Evolutionary conservation across 2,888 invertebrate species (phyloP).

Genomic region (Cerastoderma edule): DNA sequence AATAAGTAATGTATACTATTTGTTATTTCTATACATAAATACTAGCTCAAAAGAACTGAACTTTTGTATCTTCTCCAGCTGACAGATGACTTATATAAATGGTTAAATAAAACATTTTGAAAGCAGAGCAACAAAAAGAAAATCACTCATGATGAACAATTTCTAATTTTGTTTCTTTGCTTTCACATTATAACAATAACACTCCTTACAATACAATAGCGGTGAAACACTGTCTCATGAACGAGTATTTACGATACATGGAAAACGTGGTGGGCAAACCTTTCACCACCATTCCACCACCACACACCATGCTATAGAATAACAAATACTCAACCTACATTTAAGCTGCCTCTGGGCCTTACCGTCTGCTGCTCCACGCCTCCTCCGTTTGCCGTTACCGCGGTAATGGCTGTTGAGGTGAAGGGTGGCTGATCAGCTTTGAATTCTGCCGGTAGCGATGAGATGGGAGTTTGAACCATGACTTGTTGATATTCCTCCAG

Average conservation of each 20-base stretch:
- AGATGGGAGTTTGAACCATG: conserved; percentile 72
- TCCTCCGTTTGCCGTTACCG: conserved; percentile 85
- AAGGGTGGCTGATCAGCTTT: conserved; percentile 70
- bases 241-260: no score
- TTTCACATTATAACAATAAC: no score
- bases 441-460: conserved; percentile 71
- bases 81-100: no score
- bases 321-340: conserved; percentile 72
- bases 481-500: conserved; percentile 79
- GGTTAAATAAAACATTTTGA: no score
- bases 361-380: conserved; percentile 87
- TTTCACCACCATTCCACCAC: conserved; percentile 44
- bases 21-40: conserved; percentile 10
- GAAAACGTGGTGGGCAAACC: conserved; percentile 14
- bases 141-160: no score
- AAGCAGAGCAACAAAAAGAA: no score
- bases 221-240: no score
- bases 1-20: no score
- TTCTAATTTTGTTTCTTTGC: no score
- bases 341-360: conserved; percentile 80
- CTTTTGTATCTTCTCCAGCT: no score
- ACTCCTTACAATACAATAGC: no score
- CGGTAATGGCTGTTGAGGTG: conserved; percentile 76
- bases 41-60: no score
- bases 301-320: conserved; percentile 58